These are phyloP conservation scores for Belonocnema kinseyi DNA, from an alignment of 1,140 invertebrate species.

Conservation along the genomic window DNA sequence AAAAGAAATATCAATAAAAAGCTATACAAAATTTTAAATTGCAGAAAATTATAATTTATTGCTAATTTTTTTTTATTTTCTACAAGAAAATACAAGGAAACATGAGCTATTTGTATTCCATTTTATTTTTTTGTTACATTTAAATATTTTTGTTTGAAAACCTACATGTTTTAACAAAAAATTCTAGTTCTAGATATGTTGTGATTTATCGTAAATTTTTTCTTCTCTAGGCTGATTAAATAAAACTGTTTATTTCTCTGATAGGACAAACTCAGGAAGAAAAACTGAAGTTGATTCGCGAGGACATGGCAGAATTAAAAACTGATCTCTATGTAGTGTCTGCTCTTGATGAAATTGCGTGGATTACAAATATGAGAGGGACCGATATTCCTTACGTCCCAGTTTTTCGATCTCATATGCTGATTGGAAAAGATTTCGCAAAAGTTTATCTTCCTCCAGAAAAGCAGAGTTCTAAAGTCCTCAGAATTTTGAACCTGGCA, in stretches of 20 bases:
- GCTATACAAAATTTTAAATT: no score
- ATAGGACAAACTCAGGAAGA: conserved; percentile 70
- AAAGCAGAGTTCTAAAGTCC: conserved; percentile 65
- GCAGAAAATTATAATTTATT: no score
- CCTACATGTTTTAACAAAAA: no score
- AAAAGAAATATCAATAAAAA: no score
- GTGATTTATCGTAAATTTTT: no score
- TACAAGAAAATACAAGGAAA: no score
- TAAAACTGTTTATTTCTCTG: neutral
- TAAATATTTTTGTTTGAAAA: no score
- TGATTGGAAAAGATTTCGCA: conserved; percentile 71
- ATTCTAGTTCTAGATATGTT: no score
- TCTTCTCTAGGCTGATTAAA: neutral
- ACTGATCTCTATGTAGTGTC: conserved; percentile 77
- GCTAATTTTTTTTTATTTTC: no score
- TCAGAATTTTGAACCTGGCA: conserved; percentile 52
- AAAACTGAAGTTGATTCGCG: conserved; percentile 73
- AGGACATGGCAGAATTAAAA: conserved; percentile 72
- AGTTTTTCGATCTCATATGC: conserved; percentile 80
- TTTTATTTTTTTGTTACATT: no score
- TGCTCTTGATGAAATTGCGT: conserved; percentile 81
- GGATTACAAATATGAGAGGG: conserved; percentile 84
- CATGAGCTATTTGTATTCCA: no score
- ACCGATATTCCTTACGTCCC: conserved; percentile 82
- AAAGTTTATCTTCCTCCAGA: conserved; percentile 66